Evolutionary conservation across 2,888 invertebrate genomes (phyloP).

Genomic region (Allacma fusca): DNA sequence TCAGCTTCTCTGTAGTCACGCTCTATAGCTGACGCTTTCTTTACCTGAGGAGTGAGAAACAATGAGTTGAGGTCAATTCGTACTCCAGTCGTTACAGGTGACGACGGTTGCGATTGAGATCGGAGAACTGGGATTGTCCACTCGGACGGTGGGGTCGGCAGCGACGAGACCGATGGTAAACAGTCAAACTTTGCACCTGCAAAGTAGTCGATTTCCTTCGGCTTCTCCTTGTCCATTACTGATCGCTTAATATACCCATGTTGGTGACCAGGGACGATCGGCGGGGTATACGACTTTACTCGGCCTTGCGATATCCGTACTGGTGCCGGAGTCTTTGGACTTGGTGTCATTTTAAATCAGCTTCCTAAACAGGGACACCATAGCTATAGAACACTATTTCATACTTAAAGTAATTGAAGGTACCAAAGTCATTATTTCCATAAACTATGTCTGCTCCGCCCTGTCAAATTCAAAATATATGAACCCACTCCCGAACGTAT

Average conservation of each 20-base stretch:
- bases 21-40: background rate
- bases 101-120: conserved; percentile 42
- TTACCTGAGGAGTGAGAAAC: conserved; percentile 37
- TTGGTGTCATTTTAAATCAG: conserved; percentile 34
- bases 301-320: conserved; percentile 22
- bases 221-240: conserved; percentile 17
- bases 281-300: conserved; percentile 34
- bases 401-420: background rate
- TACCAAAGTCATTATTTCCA: background rate
- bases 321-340: conserved; percentile 29
- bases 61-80: conserved; percentile 40
- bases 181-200: conserved; percentile 61
- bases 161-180: conserved; percentile 52
- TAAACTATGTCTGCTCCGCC: too few relatives aligned
- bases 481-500: too few relatives aligned
- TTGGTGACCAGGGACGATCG: conserved; percentile 31
- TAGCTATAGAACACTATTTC: background rate
- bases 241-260: background rate
- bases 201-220: conserved; percentile 49
- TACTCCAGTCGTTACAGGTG: conserved; percentile 34
- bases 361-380: conserved; percentile 5
- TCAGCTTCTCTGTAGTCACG: background rate
- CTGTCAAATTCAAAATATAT: too few relatives aligned
- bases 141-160: conserved; percentile 58
- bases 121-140: conserved; percentile 53